phyloP scores from a whole-genome alignment of 2,113 vertebrate species.

The Papio anubis region DNA sequence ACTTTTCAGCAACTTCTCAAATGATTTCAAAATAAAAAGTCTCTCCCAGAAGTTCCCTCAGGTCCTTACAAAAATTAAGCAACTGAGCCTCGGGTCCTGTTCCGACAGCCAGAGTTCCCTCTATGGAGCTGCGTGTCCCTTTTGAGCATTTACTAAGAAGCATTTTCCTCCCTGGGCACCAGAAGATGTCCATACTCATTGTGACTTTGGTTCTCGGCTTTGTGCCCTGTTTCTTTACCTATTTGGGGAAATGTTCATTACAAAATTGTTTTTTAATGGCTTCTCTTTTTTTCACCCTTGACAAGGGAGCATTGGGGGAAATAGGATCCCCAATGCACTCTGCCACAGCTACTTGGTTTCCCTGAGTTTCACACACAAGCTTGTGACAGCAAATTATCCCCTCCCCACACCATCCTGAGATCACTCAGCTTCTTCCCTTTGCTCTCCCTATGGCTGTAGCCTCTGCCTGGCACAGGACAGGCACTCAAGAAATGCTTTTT shows the following conservation, averaged over 20 bases:
- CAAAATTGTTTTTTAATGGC: not conserved
- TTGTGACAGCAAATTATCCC: fast-evolving
- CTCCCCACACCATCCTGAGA: not conserved
- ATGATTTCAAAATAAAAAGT: not conserved
- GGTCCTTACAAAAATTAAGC: not conserved
- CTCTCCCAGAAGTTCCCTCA: not conserved
- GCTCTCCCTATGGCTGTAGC: not conserved
- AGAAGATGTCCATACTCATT: not conserved
- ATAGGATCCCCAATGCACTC: not conserved
- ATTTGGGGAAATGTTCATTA: not conserved
- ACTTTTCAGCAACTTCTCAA: not conserved
- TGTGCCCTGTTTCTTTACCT: not conserved
- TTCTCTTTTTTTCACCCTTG: not conserved
- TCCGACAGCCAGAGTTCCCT: fast-evolving
- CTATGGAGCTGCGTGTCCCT: not conserved
- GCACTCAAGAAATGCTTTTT: not conserved
- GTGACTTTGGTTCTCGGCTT: not conserved
- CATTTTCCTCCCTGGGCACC: not conserved
- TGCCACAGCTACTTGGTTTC: not conserved
- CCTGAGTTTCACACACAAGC: not conserved
- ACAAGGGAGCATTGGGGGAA: not conserved
- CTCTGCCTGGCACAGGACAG: not conserved
- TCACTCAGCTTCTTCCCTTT: not conserved
- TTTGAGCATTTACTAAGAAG: not conserved
- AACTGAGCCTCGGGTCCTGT: not conserved